Evolutionary conservation across 2,888 invertebrate genomes (phyloP), one percentile per base, ranked within the genome.

Genomic region (Stegophylla sp.): DNA sequence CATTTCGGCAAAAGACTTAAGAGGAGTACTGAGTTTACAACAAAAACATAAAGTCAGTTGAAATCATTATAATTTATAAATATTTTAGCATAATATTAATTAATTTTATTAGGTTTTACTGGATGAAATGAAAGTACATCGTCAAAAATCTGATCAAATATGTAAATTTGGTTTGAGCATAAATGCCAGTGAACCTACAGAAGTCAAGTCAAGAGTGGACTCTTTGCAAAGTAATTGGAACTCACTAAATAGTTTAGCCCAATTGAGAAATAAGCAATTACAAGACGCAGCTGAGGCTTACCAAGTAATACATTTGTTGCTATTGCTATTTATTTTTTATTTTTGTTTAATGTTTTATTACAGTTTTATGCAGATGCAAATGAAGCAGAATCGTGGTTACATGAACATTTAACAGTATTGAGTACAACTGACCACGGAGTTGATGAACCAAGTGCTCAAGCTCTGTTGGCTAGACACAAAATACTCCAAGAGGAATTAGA

Each of bases 341-440:
- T 41, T 23, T 51, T 59, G 26, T 73, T 59, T 34, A n/a, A 45
- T 75, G n/a, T 63, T 12, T 7, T 15, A 26, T 67, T 76, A 9
- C 86, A 92, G 90, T 97, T 97, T 88, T 96, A 97, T 87, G 94
- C 96, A 0, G 98, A 98, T 87, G 97, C 97, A 0, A 97, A 98
- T 87, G 98, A 98, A 86, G 94, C 96, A 0, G 98, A 98, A 85
- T 97, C 97, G 0, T 98, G 97, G 97, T 91, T 98, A 88, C 94
- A 95, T 84, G 98, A 98, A 87, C 97, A 96, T 87, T 93, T 95
- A 87, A 93, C 97, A 0, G 89, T 99, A 56, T 94, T 97, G 17
- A 91, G 92, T 15, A 95, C 95, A 0, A 91, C 91, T 73, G 98
- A 99, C 88, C 94, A 93, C 85, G 98, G 98, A 1, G 91, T 91